Evolutionary conservation across 2,888 invertebrate species (phyloP).

Genomic region (Eupithecia abbreviata): DNA sequence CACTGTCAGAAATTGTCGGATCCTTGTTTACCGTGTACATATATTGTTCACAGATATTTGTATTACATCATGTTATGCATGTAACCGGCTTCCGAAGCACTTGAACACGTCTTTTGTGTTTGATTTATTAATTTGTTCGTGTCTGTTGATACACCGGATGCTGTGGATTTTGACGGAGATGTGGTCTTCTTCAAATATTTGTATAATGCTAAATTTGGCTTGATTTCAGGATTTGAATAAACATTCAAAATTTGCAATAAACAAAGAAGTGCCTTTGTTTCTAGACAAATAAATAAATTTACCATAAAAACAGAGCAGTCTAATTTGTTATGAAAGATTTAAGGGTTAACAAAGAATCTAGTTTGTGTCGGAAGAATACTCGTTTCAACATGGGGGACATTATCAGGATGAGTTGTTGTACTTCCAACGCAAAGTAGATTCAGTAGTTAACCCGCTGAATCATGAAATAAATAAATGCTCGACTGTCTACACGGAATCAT

Average conservation of each 20-base stretch:
- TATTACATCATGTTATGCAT: slow-evolving; percentile 36
- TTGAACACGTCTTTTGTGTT: slow-evolving; percentile 44
- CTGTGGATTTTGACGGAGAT: slow-evolving; percentile 44
- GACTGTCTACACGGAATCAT: neutral
- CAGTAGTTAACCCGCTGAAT: no score
- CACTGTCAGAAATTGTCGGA: slow-evolving; percentile 12
- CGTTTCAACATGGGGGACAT: neutral
- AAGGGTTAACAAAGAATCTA: neutral
- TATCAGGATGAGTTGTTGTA: neutral
- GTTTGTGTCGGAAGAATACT: neutral
- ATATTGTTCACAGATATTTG: slow-evolving; percentile 37
- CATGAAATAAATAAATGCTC: no score
- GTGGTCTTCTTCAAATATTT: slow-evolving; percentile 7
- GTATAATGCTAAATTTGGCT: neutral
- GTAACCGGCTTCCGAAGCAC: slow-evolving; percentile 43
- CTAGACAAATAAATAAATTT: neutral
- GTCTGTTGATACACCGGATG: slow-evolving; percentile 37
- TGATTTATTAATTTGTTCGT: slow-evolving; percentile 46
- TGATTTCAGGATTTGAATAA: neutral
- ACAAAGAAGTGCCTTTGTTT: neutral
- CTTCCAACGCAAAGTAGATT: no score
- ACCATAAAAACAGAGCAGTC: neutral
- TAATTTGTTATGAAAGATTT: no score
- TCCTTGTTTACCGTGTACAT: slow-evolving; percentile 34
- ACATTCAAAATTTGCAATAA: no score